Conservation (phyloP, 1,140 invertebrate genomes). For the Zaprionus ghesquierei region DNA sequence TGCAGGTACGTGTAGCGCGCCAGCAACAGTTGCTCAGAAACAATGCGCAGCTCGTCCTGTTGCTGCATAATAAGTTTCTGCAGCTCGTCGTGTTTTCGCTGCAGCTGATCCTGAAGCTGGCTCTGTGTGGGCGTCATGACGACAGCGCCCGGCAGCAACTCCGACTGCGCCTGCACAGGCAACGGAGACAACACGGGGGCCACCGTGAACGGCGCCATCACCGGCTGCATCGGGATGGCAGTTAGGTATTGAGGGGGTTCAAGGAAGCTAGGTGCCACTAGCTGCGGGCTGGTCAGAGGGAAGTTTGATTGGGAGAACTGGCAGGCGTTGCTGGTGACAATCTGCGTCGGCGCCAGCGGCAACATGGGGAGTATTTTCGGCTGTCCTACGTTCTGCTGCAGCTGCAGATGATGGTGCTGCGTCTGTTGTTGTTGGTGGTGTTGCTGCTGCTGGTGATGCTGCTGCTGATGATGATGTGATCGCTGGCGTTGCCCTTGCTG, state of each 20-base stretch:
- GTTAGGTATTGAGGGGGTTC: slow-evolving; percentile 86
- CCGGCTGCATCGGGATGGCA: slow-evolving; percentile 85
- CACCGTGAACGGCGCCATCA: slow-evolving; percentile 82
- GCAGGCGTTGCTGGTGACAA: slow-evolving; percentile 55
- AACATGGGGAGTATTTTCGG: slow-evolving; percentile 64
- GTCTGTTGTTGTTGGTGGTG: slow-evolving; percentile 40
- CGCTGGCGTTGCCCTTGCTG: slow-evolving; percentile 52
- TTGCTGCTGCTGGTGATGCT: slow-evolving; percentile 44
- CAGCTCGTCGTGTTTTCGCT: slow-evolving; percentile 92
- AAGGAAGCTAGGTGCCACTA: slow-evolving; percentile 83
- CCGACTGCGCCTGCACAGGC: slow-evolving; percentile 58
- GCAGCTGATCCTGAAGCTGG: slow-evolving; percentile 89
- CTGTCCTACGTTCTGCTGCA: slow-evolving; percentile 37
- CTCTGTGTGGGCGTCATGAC: slow-evolving; percentile 86
- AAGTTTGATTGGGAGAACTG: slow-evolving; percentile 65
- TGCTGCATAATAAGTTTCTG: slow-evolving; percentile 93
- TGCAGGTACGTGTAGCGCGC: slow-evolving; percentile 90
- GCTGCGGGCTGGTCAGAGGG: slow-evolving; percentile 65
- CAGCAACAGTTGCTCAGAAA: slow-evolving; percentile 93
- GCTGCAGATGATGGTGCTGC: slow-evolving; percentile 45
- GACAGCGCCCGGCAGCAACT: slow-evolving; percentile 59
- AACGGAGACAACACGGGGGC: slow-evolving; percentile 81
- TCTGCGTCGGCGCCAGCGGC: slow-evolving; percentile 52
- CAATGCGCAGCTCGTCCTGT: slow-evolving; percentile 91
- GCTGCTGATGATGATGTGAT: slow-evolving; percentile 52